These are phyloP conservation scores for Eulemur coronatus DNA, from an alignment of 2,797 vertebrate species.

Conservation along the genomic window DNA sequence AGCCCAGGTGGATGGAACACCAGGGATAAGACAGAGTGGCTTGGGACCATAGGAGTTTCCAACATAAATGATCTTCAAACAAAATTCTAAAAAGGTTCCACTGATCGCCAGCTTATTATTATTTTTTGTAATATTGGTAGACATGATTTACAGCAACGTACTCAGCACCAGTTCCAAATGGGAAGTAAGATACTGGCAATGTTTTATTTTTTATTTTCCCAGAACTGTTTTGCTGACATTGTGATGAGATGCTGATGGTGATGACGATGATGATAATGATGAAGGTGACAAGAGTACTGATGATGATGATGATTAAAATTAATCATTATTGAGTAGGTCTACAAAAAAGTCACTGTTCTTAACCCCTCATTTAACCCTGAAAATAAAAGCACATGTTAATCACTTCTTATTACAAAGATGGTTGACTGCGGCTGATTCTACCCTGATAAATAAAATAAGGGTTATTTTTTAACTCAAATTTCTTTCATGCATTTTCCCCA, in stretches of 20 bases:
- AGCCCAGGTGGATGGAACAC: too few species aligned
- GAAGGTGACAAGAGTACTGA: neutral
- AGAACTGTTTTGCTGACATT: neutral
- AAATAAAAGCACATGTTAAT: neutral
- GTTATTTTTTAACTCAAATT: neutral
- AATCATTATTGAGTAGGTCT: neutral
- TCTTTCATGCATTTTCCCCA: neutral
- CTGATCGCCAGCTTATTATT: neutral
- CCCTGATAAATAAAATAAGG: neutral
- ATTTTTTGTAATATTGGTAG: neutral
- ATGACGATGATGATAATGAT: accelerated
- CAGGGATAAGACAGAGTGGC: neutral
- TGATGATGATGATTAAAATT: accelerated
- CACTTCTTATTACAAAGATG: neutral
- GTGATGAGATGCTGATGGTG: too few species aligned
- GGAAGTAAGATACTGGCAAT: neutral
- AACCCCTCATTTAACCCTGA: neutral
- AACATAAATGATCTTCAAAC: neutral
- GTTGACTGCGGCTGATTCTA: neutral
- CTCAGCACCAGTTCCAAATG: neutral
- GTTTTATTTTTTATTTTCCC: neutral
- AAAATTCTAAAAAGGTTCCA: neutral
- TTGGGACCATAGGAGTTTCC: neutral
- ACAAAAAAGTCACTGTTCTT: neutral
- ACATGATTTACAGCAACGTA: neutral